Evolutionary conservation across 2,797 vertebrate genomes (phyloP), one percentile per base, ranked within the genome.

Genomic region (Aythya fuligula): DNA sequence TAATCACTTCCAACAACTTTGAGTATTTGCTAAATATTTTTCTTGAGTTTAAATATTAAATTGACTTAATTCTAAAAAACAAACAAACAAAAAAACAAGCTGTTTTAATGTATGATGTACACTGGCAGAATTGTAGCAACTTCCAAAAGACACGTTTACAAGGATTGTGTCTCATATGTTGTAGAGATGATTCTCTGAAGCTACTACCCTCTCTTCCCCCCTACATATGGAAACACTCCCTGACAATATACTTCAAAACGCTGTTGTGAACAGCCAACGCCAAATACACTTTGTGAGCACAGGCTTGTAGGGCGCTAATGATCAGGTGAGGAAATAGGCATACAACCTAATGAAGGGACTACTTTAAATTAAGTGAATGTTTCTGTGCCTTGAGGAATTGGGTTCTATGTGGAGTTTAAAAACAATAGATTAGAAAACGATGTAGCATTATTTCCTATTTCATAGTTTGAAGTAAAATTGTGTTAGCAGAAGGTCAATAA

Each of bases 211-310:
- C 1, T 69, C 65, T 45, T 86, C 12, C 7, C 79, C 14, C 34
- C 19, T 15, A 8, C 2, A 1, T 11, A 11, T 49, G 41, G 53
- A 47, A 62, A 20, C 32, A 13, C 0, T 0, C 41, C 34, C 32
- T 64, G 28, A 7, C 34, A 25, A 4, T 18, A 4, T 7, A 8
- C 17, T 60, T 34, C 25, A 25, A 60, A 74, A 58, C 6, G 38
- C 32, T 45, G 25, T 51, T 88, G 32, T 83, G 25, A 28, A 62
- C 32, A 73, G 47, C 11, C 34, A 28, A 5, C 45, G 39, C 24
- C 51, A 58, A 16, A 65, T 32, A 28, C 0, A 0, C 10, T 76
- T 61, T 79, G 27, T 72, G 54, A 62, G 14, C 3, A 4, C 13
- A 64, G 32, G 9, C 3, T 0, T 17, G 1, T 51, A 51, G 60